These are phyloP conservation scores for Buteo buteo DNA, from an alignment of 2,113 vertebrate species.

Conservation along the genomic window DNA sequence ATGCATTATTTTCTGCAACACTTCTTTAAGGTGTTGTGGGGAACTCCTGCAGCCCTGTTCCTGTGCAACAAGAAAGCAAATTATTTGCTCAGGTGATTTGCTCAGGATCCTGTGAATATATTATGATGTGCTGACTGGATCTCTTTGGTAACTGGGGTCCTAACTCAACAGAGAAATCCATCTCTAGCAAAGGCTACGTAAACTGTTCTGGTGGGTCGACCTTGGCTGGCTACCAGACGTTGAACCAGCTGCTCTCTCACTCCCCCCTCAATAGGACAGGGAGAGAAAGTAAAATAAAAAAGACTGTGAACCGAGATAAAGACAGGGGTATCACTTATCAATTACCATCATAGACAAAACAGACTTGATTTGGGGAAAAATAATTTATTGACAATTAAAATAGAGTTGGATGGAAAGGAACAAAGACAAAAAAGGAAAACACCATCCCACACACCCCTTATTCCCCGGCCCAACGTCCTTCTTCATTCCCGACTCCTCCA, in stretches of 20 bases:
- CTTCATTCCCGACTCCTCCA: neutral
- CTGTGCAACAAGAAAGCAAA: neutral
- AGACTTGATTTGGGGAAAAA: neutral
- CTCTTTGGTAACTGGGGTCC: neutral
- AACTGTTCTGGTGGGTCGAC: neutral
- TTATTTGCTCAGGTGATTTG: neutral
- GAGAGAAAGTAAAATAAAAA: neutral
- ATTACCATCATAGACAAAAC: neutral
- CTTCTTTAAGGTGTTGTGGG: neutral
- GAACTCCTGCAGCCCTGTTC: neutral
- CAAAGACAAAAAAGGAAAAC: neutral
- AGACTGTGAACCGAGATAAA: neutral
- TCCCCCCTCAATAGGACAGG: neutral
- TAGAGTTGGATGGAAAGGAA: neutral
- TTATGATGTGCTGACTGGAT: neutral
- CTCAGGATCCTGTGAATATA: neutral
- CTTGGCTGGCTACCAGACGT: neutral
- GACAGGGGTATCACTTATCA: neutral
- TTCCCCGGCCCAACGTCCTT: neutral
- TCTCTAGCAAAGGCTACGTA: neutral
- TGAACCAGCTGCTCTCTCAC: neutral
- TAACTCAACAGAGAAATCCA: neutral
- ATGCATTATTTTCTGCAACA: neutral
- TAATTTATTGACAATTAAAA: neutral
- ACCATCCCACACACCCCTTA: neutral